Base-by-base conservation (phyloP, 2,888 invertebrate genomes). In the Macaria notata region DNA sequence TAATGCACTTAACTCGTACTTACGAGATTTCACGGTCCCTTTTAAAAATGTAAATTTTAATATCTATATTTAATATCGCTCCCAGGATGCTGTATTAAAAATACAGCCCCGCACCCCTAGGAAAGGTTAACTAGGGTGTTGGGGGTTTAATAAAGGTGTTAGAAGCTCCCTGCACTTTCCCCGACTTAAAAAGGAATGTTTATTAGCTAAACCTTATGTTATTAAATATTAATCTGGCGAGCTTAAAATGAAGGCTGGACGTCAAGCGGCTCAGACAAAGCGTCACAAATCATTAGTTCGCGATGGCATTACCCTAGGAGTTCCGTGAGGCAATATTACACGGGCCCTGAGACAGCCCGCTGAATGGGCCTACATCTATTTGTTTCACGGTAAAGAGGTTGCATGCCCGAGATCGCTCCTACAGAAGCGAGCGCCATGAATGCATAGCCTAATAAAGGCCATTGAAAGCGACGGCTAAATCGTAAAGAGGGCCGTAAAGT, bases 401-500 rank as follows among this genome's bases (percentile, higher is more conserved):
- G 31, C 36, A 56, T 43, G 49, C 54, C 45, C 59, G 66, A 70
- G 66, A 75, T 76, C 70, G 74, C 71, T 72, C 59, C 62, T 72
- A 73, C 75, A 66, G 80, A 83, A 81, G 75, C 62, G 68, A 68
- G 69, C 68, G 70, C 73, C 72, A 83, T 83, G 81, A 87, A 86
- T 86, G 84, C 83, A 85, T 83, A 81, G 78, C 78, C 78, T 82
- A 87, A 87, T 86, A 86, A 88, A 88, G 78, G 84, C 73, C 73
- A 71, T 85, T 86, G 80, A 86, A 84, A 83, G 83, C 83, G 83
- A 46, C 86, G 79, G 83, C 83, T 82, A 85, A 87, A 88, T 85
- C 88, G 86, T 88, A 89, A 90, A 89, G 84, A 85, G 86, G 72
- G 81, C 81, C 85, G 84, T 89, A 88, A 91, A 91, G 85, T 88